phyloP scores from a whole-genome alignment of 2,797 vertebrate genomes.

The Pantherophis vulpinus region DNA sequence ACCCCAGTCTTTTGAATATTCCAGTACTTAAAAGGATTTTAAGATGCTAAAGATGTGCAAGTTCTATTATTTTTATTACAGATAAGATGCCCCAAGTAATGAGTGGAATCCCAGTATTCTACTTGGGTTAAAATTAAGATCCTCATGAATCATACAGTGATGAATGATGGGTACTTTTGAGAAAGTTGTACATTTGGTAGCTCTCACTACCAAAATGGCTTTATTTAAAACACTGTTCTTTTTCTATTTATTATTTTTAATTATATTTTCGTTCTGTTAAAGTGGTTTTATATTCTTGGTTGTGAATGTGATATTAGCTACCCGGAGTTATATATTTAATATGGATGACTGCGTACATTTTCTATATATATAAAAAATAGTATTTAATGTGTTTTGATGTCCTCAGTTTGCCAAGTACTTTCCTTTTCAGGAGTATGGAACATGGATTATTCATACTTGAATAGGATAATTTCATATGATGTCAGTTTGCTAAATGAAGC shows the following conservation, averaged over 20 bases:
- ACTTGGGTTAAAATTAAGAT: not conserved
- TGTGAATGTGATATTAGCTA: not conserved
- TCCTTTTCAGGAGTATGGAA: not conserved
- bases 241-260: not conserved
- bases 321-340: not conserved
- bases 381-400: not conserved
- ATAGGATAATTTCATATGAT: not conserved
- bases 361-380: not conserved
- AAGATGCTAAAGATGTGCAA: not conserved
- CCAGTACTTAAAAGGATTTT: not conserved
- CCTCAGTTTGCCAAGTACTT: not conserved
- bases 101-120: not conserved
- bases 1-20: not conserved
- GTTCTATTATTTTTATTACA: not conserved
- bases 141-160: not conserved
- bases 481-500: not conserved
- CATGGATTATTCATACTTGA: not conserved
- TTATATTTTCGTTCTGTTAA: not conserved
- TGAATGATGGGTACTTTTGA: not conserved
- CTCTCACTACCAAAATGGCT: not conserved
- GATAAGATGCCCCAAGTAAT: not conserved
- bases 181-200: not conserved
- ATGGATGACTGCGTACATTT: not conserved
- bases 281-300: not conserved
- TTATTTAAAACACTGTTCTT: not conserved